Conservation (phyloP, 2,113 vertebrate species). For the Neofelis nebulosa region DNA sequence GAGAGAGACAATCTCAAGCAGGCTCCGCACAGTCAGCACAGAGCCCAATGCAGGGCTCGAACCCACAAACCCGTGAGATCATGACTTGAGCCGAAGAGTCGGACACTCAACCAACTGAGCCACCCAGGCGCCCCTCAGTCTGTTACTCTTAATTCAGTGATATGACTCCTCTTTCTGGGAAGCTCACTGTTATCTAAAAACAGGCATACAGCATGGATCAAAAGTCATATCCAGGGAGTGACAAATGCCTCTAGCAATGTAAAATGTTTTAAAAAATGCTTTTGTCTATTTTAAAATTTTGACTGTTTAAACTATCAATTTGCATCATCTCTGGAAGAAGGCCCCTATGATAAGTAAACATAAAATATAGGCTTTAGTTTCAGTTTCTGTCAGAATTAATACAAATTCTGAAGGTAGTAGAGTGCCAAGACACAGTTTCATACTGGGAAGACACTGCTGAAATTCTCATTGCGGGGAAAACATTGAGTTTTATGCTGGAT, state of each 20-base stretch:
- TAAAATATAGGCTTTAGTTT: background rate
- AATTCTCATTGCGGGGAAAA: background rate
- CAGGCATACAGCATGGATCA: background rate
- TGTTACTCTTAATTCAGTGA: background rate
- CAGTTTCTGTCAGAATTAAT: background rate
- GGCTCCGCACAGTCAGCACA: no score
- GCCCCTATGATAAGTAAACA: background rate
- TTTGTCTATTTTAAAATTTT: background rate
- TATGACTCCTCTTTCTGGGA: background rate
- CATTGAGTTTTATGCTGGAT: background rate
- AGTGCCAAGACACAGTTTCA: background rate
- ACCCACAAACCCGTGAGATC: no score
- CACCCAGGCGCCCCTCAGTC: no score
- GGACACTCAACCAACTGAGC: no score
- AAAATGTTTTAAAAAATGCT: background rate
- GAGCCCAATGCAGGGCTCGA: no score
- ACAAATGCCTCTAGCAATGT: background rate
- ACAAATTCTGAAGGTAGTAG: background rate
- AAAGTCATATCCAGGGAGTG: accelerated
- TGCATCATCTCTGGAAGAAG: background rate
- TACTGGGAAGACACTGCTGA: background rate
- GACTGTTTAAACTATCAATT: background rate
- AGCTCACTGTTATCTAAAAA: background rate
- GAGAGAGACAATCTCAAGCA: no score
- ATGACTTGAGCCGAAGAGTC: no score